Evolutionary conservation across 2,113 vertebrate species (phyloP).

Genomic region (Ahaetulla prasina): DNA sequence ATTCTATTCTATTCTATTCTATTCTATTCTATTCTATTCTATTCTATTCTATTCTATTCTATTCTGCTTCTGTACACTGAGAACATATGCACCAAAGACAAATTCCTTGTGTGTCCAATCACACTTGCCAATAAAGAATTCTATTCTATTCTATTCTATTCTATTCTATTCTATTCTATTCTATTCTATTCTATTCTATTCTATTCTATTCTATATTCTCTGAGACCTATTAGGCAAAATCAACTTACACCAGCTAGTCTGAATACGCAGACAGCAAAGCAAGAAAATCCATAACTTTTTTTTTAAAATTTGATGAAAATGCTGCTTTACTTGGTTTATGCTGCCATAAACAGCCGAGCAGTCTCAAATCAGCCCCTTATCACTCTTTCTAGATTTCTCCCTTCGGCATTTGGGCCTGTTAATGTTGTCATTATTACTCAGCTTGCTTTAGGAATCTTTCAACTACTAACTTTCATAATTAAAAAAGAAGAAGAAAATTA

Average conservation of each 20-base stretch:
- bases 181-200: too few species aligned
- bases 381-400: background rate
- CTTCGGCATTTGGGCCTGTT: background rate
- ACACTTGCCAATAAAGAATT: too few species aligned
- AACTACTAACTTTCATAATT: constrained; percentile 57
- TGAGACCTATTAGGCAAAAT: background rate
- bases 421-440: constrained; percentile 15
- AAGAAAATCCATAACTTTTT: background rate
- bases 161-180: too few species aligned
- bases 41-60: too few species aligned
- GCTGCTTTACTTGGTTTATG: background rate
- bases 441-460: constrained; percentile 33
- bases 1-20: too few species aligned
- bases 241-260: background rate
- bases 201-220: too few species aligned
- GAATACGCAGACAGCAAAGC: background rate
- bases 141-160: too few species aligned
- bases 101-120: too few species aligned
- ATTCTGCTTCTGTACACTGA: too few species aligned
- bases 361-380: constrained; percentile 11
- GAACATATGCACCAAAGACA: too few species aligned
- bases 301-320: background rate
- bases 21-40: too few species aligned
- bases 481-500: constrained; percentile 45
- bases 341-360: background rate